Evolutionary conservation across 2,888 invertebrate species (phyloP).

Genomic region (Pinctada fucata): DNA sequence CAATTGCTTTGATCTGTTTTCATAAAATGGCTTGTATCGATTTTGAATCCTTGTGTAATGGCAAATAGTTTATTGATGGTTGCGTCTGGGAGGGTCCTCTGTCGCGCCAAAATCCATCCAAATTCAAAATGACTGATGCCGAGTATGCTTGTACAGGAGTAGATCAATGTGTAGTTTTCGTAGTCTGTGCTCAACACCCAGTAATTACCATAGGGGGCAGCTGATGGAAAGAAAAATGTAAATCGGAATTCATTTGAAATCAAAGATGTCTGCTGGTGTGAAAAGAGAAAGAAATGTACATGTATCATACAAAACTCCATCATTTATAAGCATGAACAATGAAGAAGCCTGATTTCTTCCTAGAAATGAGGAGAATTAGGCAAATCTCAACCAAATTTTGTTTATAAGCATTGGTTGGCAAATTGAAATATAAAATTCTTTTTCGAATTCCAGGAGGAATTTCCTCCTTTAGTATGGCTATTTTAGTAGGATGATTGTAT

Average conservation of each 20-base stretch:
- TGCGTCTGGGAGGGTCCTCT: slow-evolving; percentile 46
- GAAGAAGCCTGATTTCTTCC: too few species aligned
- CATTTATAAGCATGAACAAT: too few species aligned
- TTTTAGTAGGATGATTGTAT: too few species aligned
- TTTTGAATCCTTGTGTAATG: slow-evolving; percentile 44
- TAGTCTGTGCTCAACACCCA: slow-evolving; percentile 65
- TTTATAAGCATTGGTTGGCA: too few species aligned
- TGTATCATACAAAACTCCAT: too few species aligned
- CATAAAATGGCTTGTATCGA: slow-evolving; percentile 47
- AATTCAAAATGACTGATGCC: slow-evolving; percentile 58
- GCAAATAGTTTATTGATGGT: slow-evolving; percentile 45
- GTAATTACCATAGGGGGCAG: slow-evolving; percentile 57
- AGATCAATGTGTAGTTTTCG: slow-evolving; percentile 56
- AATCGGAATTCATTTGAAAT: neutral
- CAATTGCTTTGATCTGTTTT: slow-evolving; percentile 48
- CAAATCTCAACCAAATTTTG: too few species aligned
- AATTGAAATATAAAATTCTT: too few species aligned
- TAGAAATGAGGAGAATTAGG: too few species aligned
- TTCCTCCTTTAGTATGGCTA: too few species aligned
- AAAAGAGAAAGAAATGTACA: too few species aligned
- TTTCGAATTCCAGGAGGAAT: too few species aligned
- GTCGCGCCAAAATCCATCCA: slow-evolving; percentile 59
- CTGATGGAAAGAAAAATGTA: slow-evolving; percentile 33
- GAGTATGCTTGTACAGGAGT: slow-evolving; percentile 54
- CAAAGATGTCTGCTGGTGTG: too few species aligned